A percentile compares a stretch with the other conserved stretches of the same genome.
Evolutionary conservation across 2,888 invertebrate genomes (phyloP).

Genomic region (Iselma pallidipennis): DNA sequence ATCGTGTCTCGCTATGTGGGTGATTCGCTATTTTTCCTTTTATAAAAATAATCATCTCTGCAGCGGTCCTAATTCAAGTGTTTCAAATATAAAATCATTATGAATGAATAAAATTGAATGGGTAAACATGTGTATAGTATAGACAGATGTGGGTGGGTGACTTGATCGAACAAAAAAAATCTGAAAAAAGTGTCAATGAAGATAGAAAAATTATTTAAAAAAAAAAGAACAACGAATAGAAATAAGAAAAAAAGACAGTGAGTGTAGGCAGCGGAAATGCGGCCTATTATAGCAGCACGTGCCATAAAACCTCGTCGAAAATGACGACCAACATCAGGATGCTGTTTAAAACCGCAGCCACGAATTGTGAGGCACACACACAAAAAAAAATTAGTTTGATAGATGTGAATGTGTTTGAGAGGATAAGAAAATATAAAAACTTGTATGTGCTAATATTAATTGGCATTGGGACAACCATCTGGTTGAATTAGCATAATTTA

Average conservation of each 20-base stretch:
- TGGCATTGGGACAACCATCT: neutral
- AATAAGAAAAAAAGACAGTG: constrained; percentile 6
- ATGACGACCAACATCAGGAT: constrained; percentile 1
- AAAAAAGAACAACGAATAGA: constrained; percentile 3
- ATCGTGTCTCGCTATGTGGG: too few relatives aligned
- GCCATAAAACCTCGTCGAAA: neutral
- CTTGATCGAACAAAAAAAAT: too few relatives aligned
- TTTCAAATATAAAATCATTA: neutral
- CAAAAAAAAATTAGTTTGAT: neutral
- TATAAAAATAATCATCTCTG: neutral
- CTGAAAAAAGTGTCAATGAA: neutral
- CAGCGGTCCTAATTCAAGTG: neutral
- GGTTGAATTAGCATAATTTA: neutral
- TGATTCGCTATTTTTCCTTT: neutral
- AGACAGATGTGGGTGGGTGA: neutral
- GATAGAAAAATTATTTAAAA: neutral
- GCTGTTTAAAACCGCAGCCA: neutral
- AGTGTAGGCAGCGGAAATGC: constrained; percentile 26
- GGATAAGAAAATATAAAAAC: neutral
- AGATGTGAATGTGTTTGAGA: constrained; percentile 13
- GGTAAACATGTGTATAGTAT: too few relatives aligned
- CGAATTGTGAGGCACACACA: neutral
- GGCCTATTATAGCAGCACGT: constrained; percentile 22
- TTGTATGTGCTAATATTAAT: neutral
- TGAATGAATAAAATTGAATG: neutral